Base-by-base conservation (phyloP, 2,888 invertebrate genomes). In the Eubasilissa splendida region DNA sequence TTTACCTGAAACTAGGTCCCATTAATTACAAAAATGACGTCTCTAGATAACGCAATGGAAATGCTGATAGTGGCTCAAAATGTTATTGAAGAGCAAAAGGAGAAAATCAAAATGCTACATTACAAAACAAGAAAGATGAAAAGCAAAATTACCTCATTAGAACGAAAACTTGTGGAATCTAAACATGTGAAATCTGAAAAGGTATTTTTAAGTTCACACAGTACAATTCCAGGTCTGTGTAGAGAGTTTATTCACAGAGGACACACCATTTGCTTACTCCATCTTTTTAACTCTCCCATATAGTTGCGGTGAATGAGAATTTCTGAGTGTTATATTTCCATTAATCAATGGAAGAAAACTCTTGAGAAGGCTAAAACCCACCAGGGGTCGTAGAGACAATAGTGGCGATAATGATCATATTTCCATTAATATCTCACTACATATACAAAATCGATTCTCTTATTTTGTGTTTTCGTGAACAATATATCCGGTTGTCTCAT, bases 51-150 rank as follows among this genome's bases (percentile, higher is more conserved):
- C 31, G 75, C 75, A 10, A 75, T 75, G 75, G 52, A 75, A 52
- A 75, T 75, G 75, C 42, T 75, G 52, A 52, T 75, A 5, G 75
- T 75, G 10, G 75, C 75, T 52, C 75, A 75, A 60, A 75, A 75
- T 14, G 52, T 75, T 52, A 75, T 75, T 42, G 60, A 75, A 12
- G 75, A 75, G 12, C 75, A 75, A 22, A 60, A 75, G 14, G 60
- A 42, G n/a, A 75, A 75, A 59, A 75, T 75, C 11, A 75, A 75
- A 60, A 14, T 75, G 52, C 50, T 75, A 22, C 50, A 75, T 52
- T 50, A 60, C 12, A 75, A 75, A 60, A 42, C 42, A n/a, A 22
- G 75, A 8, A 75, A 75, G 53, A 75, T 75, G 75, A 75, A 60
- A 60, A 52, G 50, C 42, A 60, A 75, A 60, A 60, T 75, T 12